A percentile compares a stretch with the other conserved stretches of the same genome.
Conservation (phyloP, 2,888 invertebrate species). For the Drosophila flavopinicola region DNA sequence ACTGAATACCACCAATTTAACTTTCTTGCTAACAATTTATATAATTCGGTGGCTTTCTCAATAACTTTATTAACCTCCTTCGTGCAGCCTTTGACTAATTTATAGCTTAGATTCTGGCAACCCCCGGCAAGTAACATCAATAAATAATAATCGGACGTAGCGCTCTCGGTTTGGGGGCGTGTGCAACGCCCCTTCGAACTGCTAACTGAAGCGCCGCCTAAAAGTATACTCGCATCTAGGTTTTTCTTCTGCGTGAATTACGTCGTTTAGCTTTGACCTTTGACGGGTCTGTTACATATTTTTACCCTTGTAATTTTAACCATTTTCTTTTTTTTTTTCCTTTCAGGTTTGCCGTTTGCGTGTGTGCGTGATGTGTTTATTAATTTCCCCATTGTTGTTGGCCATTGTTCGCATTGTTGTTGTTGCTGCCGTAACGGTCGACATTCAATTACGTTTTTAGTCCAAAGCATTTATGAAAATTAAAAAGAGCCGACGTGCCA, state of each 20-base stretch:
- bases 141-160: slow-evolving; percentile 57
- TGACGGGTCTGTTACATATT: slow-evolving; percentile 58
- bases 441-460: slow-evolving; percentile 69
- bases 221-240: slow-evolving; percentile 18
- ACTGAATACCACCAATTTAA: background rate
- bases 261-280: slow-evolving; percentile 68
- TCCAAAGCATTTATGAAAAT: slow-evolving; percentile 69
- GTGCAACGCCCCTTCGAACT: slow-evolving; percentile 14
- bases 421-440: slow-evolving; percentile 32
- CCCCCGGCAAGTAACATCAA: slow-evolving; percentile 31
- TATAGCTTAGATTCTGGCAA: slow-evolving; percentile 14
- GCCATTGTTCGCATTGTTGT: slow-evolving; percentile 30
- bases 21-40: background rate
- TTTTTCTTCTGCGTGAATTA: slow-evolving; percentile 45
- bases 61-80: slow-evolving; percentile 47
- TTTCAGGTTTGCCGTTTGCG: slow-evolving; percentile 40
- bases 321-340: slow-evolving; percentile 5
- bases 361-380: slow-evolving; percentile 74
- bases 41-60: background rate
- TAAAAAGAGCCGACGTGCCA: slow-evolving; percentile 47
- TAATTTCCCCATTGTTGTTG: slow-evolving; percentile 49
- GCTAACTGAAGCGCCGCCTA: slow-evolving; percentile 11
- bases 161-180: slow-evolving; percentile 12
- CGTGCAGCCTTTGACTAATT: slow-evolving; percentile 23
- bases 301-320: slow-evolving; percentile 54